Evolutionary conservation across 2,888 invertebrate species (phyloP), one percentile per base, ranked within the genome.

Genomic region (Drosophila gaucha): DNA sequence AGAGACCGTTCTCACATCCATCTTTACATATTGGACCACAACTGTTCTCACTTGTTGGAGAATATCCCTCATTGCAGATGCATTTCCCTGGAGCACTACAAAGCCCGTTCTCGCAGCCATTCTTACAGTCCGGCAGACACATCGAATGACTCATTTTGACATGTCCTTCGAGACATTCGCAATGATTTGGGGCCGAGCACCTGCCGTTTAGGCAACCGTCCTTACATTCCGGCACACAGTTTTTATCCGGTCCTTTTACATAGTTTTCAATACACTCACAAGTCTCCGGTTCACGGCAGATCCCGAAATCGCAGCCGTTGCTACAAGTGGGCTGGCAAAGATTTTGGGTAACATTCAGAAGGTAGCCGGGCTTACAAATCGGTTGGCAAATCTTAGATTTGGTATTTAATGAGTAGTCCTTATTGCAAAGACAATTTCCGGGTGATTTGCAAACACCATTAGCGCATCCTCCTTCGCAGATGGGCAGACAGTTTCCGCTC

Each of bases 141-240:
- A 24, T n/a, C 0, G 57, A 33, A 6, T 18, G 1, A 9, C 22
- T 35, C 9, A 28, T 38, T 38, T 49, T 20, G 1, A 30, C 1
- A 4, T 67, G 56, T 20, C 96, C 96, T 1, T 92, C 90, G 65
- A 94, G 94, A 77, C 96, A 96, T 46, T 94, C 93, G 82, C 96
- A 96, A 77, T 94, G 93, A 87, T 94, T 94, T 0, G 96, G 95
- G 0, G 93, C 93, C 0, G 94, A 93, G 74, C 96, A 96, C 1
- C 93, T 91, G 0, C 92, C 91, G 72, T 90, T 89, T 0, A 56
- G 22, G 39, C 90, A 90, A 1, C 58, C 78, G 63, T 47, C 50
- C 24, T 55, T 51, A 57, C 91, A 92, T 9, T 60, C 14, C 9
- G 74, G 76, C 24, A 30, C 24, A 31, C 74, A 74, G 1, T 36